These are phyloP conservation scores for Cheilosia variabilis DNA, from an alignment of 2,888 invertebrate genomes.

Conservation along the genomic window DNA sequence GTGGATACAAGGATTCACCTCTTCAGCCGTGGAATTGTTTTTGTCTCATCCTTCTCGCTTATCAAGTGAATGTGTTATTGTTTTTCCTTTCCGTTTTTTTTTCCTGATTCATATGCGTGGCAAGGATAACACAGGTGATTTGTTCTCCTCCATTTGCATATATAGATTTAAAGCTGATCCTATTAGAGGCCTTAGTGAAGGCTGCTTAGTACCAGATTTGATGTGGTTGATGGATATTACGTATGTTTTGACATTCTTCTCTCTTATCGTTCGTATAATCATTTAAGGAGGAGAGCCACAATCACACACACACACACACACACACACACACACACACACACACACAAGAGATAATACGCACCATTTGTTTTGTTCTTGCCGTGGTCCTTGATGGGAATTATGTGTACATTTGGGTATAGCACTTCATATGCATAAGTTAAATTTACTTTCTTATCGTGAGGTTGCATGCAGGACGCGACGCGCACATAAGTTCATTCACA, in stretches of 20 bases:
- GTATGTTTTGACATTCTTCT: conserved; percentile 40
- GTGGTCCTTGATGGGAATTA: conserved; percentile 27
- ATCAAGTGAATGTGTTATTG: conserved; percentile 60
- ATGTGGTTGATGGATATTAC: conserved; percentile 68
- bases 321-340: neutral
- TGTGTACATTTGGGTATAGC: conserved; percentile 7
- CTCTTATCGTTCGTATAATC: conserved; percentile 61
- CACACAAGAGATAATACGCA: conserved; percentile 44
- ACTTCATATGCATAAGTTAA: conserved; percentile 69
- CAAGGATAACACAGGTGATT: conserved; percentile 60
- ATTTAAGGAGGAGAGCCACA: conserved; percentile 26
- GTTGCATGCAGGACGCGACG: conserved; percentile 54
- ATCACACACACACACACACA: neutral
- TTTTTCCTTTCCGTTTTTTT: conserved; percentile 14
- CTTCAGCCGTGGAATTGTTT: conserved; percentile 34
- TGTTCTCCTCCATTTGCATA: conserved; percentile 60
- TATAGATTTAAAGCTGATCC: conserved; percentile 62
- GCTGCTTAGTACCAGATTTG: conserved; percentile 64
- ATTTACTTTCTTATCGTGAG: conserved; percentile 68
- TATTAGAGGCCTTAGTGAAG: conserved; percentile 67
- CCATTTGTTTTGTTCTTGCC: conserved; percentile 61
- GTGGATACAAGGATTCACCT: conserved; percentile 53
- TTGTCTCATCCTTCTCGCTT: conserved; percentile 47
- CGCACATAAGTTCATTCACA: conserved; percentile 27
- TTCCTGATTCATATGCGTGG: conserved; percentile 34